These are phyloP conservation scores for Spea bombifrons DNA, from an alignment of 2,113 vertebrate species.

Conservation along the genomic window DNA sequence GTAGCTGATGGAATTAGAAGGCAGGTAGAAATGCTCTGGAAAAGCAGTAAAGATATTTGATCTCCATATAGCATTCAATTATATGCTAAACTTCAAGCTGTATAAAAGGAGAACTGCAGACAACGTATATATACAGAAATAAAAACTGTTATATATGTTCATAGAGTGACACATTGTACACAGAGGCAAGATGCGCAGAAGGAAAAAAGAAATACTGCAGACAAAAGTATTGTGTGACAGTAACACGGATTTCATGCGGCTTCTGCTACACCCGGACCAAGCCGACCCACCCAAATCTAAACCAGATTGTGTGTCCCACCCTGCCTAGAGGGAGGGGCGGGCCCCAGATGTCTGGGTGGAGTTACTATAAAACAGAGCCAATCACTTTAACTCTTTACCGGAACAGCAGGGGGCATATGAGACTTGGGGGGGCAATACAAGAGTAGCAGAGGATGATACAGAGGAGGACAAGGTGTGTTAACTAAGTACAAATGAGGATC, in stretches of 20 bases:
- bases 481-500: too few relatives aligned
- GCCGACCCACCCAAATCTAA: slow-evolving; percentile 41
- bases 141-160: too few relatives aligned
- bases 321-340: slow-evolving; percentile 37
- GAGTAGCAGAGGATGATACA: not conserved
- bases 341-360: slow-evolving; percentile 41
- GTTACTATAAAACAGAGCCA: not conserved
- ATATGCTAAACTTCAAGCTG: too few relatives aligned
- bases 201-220: not conserved
- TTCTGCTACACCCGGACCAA: slow-evolving; percentile 21
- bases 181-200: too few relatives aligned
- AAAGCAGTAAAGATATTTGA: too few relatives aligned
- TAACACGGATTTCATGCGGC: not conserved
- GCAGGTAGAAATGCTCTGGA: too few relatives aligned
- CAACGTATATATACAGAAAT: too few relatives aligned
- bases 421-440: not conserved
- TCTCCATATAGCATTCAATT: too few relatives aligned
- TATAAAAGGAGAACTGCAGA: too few relatives aligned
- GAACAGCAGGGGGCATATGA: not conserved
- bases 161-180: too few relatives aligned
- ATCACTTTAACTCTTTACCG: slow-evolving; percentile 26
- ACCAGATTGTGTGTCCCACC: slow-evolving; percentile 44
- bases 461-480: too few relatives aligned
- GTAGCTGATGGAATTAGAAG: too few relatives aligned
- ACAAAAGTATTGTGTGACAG: not conserved